Evolutionary conservation across 1,140 invertebrate genomes (phyloP), one percentile per base, ranked within the genome.

Genomic region (Atta cephalotes): DNA sequence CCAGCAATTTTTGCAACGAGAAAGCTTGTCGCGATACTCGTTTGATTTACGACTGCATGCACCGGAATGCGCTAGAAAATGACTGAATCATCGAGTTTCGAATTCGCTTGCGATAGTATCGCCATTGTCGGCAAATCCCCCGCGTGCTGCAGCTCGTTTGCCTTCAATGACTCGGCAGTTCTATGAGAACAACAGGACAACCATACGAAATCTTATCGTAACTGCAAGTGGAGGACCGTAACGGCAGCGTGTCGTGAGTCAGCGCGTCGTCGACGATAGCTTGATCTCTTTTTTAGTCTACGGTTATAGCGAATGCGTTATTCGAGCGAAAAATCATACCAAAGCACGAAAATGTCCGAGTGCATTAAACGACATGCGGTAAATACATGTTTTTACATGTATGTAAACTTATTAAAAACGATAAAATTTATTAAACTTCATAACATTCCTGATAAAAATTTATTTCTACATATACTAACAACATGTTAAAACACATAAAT

Each of bases 1-100:
- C 63, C 70, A 84, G 70, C 80, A 62, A 84, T 84, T 84, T 84
- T 84, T 76, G 56, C 70, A 76, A n/a, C 56, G 80, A 74, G 70
- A 84, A 84, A 84, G 80, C 80, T 84, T 84, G 80, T 84, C 80
- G 80, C 80, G 80, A 74, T 84, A 62, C 39, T 35, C 80, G 80
- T 76, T 84, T 84, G 80, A 84, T 84, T 84, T 84, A 84, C 80
- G 80, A 76, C 56, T 51, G 70, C 70, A 58, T 62, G 70, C 39
- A 49, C 80, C 70, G 80, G 80, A 84, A 84, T 84, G 70, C 80
- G 39, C 56, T 45, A 60, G 68, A 84, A 84, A 84, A 84, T 84
- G 80, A 76, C 80, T 84, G 80, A 84, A 84, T 84, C 80, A 84
- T 84, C 80, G 80, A 84, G 80, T 84, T 84, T 84, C 70, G 80